These are phyloP conservation scores for Dunckerocampus dactyliophorus DNA, from an alignment of 2,113 vertebrate species.

Conservation along the genomic window DNA sequence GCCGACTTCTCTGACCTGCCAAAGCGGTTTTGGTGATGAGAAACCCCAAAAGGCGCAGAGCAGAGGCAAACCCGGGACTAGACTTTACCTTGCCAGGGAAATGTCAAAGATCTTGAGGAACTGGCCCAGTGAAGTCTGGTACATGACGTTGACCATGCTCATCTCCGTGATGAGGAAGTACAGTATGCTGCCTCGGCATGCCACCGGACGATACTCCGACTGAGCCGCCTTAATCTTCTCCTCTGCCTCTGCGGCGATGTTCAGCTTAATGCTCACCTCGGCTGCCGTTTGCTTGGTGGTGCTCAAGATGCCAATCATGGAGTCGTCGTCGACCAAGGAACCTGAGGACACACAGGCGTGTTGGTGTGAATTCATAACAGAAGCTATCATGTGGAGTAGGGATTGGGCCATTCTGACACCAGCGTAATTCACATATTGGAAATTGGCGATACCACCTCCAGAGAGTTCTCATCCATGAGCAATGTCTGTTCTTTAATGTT, in stretches of 20 bases:
- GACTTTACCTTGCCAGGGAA: slow-evolving; percentile 78
- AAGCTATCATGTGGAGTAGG: too few relatives aligned
- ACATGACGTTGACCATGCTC: slow-evolving; percentile 89
- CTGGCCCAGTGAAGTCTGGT: slow-evolving; percentile 85
- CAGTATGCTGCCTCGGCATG: slow-evolving; percentile 82
- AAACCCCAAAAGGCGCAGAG: not conserved
- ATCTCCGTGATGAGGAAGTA: slow-evolving; percentile 90
- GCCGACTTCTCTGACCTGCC: slow-evolving; percentile 78
- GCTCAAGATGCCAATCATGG: slow-evolving; percentile 77
- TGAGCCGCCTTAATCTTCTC: slow-evolving; percentile 81
- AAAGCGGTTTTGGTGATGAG: slow-evolving; percentile 8
- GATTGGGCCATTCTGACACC: too few relatives aligned
- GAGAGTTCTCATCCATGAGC: too few relatives aligned
- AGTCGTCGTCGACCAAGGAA: slow-evolving; percentile 83
- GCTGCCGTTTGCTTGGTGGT: slow-evolving; percentile 81
- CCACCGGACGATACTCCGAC: slow-evolving; percentile 85
- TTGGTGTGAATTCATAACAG: not conserved
- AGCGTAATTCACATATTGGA: too few relatives aligned
- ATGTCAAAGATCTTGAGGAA: slow-evolving; percentile 85
- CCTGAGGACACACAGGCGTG: slow-evolving; percentile 23
- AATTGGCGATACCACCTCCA: too few relatives aligned
- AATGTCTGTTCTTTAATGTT: too few relatives aligned
- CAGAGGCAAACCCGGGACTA: not conserved
- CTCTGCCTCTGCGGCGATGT: slow-evolving; percentile 81
- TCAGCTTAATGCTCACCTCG: slow-evolving; percentile 81